Base-by-base conservation (phyloP, 2,888 invertebrate genomes). In the Drosophila mayaguana region DNA sequence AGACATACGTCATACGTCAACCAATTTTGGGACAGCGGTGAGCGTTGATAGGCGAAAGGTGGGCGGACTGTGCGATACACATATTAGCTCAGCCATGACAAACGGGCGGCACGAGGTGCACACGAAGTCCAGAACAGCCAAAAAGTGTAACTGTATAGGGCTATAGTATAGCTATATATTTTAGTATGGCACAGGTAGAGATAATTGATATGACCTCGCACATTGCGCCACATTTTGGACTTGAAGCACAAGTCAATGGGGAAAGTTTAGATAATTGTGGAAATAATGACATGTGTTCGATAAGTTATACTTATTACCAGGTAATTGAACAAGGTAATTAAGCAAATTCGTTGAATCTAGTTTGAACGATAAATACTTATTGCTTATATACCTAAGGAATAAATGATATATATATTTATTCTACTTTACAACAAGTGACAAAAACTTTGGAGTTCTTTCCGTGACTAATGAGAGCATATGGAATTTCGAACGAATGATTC, bases 1-100 rank as follows among this genome's bases (percentile, higher is more conserved):
- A 28, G 50, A 32, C 50, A 50, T 1, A 18, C 34, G 32, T 32
- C 50, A n/a, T n/a, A n/a, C n/a, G 75, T 70, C 70, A 76, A 69
- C 2, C 36, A 36, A 28, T 28, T 28, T 67, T 75, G 68, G 45
- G 22, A 22, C 63, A 56, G 60, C 50, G 32, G 32, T 18, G 46
- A 48, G 83, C 68, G 25, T 46, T 18, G 28, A 11, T n/a, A 28
- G 46, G n/a, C n/a, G 25, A 2, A 55, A 46, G n/a, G 28, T 25
- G 46, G 55, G 87, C 68, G 28, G 46, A 2, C 34, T 56, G 38
- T 60, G 66, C 46, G 82, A 43, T 69, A 55, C 71, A 69, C 51
- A 79, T 88, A 55, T 16, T 59, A 45, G 70, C 16, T 62, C 59
- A 56, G 57, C 74, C 68, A 70, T 82, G 64, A 63, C 73, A 40